Conservation (phyloP, 1,140 invertebrate genomes). For the Musca domestica region DNA sequence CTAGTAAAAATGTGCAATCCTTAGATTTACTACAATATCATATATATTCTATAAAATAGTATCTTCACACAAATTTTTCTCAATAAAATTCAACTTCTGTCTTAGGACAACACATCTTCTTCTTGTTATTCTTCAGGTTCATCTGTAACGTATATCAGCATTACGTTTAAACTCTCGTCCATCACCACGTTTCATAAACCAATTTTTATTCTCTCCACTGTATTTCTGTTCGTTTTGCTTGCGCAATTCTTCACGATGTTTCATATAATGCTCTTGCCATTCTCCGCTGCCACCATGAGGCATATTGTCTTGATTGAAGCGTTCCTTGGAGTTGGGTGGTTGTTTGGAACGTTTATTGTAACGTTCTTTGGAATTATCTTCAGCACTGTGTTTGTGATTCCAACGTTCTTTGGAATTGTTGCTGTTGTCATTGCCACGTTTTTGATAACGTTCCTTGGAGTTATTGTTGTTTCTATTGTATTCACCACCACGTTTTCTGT, state of each 20-base stretch:
- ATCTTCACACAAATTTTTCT: too few relatives aligned
- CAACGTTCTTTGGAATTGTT: slow-evolving; percentile 21
- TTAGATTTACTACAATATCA: too few relatives aligned
- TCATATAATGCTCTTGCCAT: slow-evolving; percentile 45
- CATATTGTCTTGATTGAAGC: slow-evolving; percentile 1
- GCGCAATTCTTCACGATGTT: slow-evolving; percentile 41
- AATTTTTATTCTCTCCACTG: slow-evolving; percentile 38
- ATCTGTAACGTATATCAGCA: slow-evolving; percentile 13
- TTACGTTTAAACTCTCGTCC: slow-evolving; percentile 39
- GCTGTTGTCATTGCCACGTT: neutral
- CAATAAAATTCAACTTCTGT: too few relatives aligned
- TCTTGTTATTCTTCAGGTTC: neutral
- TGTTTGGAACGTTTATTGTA: slow-evolving; percentile 5
- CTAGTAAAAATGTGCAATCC: too few relatives aligned
- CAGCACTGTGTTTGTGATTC: neutral
- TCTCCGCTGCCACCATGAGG: slow-evolving; percentile 28
- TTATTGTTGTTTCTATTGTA: neutral
- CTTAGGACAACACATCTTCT: too few relatives aligned
- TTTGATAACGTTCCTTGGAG: slow-evolving; percentile 11
- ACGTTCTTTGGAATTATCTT: slow-evolving; percentile 14
- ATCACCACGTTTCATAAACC: slow-evolving; percentile 44
- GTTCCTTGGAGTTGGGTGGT: slow-evolving; percentile 27
- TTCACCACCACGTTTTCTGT: neutral
- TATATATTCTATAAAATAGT: too few relatives aligned
- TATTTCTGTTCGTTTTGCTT: slow-evolving; percentile 35